Evolutionary conservation across 2,888 invertebrate species (phyloP).

Genomic region (Cheilosia vernalis): DNA sequence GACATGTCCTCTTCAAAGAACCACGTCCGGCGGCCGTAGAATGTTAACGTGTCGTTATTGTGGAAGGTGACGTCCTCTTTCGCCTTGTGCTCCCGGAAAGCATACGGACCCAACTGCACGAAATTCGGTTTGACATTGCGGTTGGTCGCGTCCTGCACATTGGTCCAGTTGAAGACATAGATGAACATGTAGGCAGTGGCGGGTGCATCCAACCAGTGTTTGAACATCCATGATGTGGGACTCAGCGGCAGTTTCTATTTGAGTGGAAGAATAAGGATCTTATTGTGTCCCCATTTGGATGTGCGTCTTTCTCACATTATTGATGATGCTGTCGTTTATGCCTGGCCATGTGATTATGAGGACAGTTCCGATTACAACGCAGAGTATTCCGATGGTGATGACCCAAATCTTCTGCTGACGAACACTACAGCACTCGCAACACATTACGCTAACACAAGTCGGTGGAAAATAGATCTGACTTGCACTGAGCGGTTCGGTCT

Average conservation of each 20-base stretch:
- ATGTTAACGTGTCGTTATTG: slow-evolving; percentile 90
- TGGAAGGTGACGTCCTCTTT: slow-evolving; percentile 86
- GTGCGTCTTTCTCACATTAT: slow-evolving; percentile 64
- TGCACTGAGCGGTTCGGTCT: no score
- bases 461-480: no score
- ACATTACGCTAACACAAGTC: slow-evolving; percentile 76
- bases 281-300: slow-evolving; percentile 26
- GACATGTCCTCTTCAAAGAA: slow-evolving; percentile 88
- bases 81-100: slow-evolving; percentile 84
- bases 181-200: slow-evolving; percentile 91
- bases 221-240: slow-evolving; percentile 87
- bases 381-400: slow-evolving; percentile 78
- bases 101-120: slow-evolving; percentile 86
- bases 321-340: slow-evolving; percentile 74
- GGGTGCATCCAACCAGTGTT: slow-evolving; percentile 91
- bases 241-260: slow-evolving; percentile 45
- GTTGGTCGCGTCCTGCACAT: slow-evolving; percentile 85
- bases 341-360: slow-evolving; percentile 79
- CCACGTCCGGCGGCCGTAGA: slow-evolving; percentile 89
- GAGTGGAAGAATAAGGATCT: not conserved
- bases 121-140: slow-evolving; percentile 86
- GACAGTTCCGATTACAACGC: slow-evolving; percentile 77
- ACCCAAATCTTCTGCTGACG: no score
- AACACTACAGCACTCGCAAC: slow-evolving; percentile 81
- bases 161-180: slow-evolving; percentile 91